These are phyloP conservation scores for Octonoba sinensis DNA, from an alignment of 2,888 invertebrate genomes.

Conservation along the genomic window DNA sequence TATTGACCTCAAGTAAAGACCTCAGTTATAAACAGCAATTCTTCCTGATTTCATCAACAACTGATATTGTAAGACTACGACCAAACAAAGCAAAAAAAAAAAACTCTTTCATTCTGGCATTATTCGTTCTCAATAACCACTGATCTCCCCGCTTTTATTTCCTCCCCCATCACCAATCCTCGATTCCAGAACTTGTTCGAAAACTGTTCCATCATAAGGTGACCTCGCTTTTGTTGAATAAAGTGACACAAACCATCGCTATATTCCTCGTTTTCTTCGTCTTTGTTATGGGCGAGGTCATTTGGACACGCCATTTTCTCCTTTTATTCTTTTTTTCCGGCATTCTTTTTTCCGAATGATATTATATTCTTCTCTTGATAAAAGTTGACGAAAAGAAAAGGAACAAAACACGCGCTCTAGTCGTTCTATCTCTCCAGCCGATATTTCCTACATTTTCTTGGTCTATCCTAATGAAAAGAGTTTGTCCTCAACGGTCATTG, in stretches of 20 bases:
- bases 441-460: slow-evolving; percentile 11
- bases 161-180: background rate
- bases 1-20: no score
- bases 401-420: background rate
- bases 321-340: background rate
- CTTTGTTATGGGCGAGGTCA: slow-evolving; percentile 2
- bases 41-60: no score
- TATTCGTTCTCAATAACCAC: background rate
- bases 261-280: slow-evolving; percentile 8
- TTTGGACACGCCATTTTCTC: slow-evolving; percentile 9
- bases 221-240: slow-evolving; percentile 15
- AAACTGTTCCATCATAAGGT: slow-evolving; percentile 15
- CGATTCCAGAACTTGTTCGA: slow-evolving; percentile 5
- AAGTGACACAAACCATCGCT: slow-evolving; percentile 13
- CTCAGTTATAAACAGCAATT: no score
- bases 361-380: slow-evolving; percentile 14
- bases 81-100: no score
- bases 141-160: no score
- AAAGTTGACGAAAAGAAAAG: slow-evolving; percentile 14
- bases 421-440: background rate
- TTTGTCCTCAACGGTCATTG: slow-evolving; percentile 5
- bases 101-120: background rate
- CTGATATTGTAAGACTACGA: no score
- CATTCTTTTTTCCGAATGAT: slow-evolving; percentile 3
- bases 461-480: slow-evolving; percentile 20